A percentile compares a stretch with the other conserved stretches of the same genome.
phyloP scores from a whole-genome alignment of 2,113 vertebrate genomes.

The Alligator mississippiensis region DNA sequence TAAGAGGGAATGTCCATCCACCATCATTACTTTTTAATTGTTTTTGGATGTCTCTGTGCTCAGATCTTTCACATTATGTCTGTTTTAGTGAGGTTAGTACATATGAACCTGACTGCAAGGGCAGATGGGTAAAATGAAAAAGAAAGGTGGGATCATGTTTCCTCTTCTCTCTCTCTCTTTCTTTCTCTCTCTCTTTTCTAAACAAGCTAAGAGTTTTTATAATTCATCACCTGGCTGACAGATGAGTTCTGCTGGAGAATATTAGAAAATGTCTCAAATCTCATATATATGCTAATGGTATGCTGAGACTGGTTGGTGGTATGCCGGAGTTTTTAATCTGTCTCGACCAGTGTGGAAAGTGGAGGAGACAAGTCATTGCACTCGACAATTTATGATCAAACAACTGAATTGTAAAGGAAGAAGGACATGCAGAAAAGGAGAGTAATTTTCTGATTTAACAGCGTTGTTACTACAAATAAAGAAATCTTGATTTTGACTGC shows the following conservation, averaged over 20 bases:
- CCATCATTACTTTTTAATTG: conserved; percentile 16
- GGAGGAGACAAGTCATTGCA: conserved; percentile 94
- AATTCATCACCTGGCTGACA: conserved; percentile 99
- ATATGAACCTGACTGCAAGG: conserved; percentile 4
- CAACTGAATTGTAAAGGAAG: conserved; percentile 88
- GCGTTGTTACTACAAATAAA: conserved; percentile 88
- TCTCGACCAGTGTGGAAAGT: conserved; percentile 95
- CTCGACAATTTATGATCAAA: conserved; percentile 98
- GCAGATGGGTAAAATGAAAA: conserved; percentile 42
- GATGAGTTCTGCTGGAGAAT: conserved; percentile 99
- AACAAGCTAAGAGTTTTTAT: conserved; percentile 98
- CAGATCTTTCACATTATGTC: background rate
- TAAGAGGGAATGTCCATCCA: background rate
- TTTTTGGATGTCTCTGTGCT: accelerated
- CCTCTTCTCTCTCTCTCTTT: conserved; percentile 1
- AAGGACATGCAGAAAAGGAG: conserved; percentile 83
- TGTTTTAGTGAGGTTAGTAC: background rate
- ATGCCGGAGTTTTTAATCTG: conserved; percentile 97
- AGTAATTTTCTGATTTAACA: conserved; percentile 91
- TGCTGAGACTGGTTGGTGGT: conserved; percentile 91
- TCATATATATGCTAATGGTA: conserved; percentile 99
- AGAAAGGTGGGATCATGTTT: conserved; percentile 46
- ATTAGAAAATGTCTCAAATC: conserved; percentile 99
- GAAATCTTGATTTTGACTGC: conserved; percentile 87
- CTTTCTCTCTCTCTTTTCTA: conserved; percentile 82